A percentile compares a stretch with the other conserved stretches of the same genome.
These are phyloP conservation scores for Exephanes ischioxanthus DNA, from an alignment of 2,888 invertebrate genomes.

Conservation along the genomic window DNA sequence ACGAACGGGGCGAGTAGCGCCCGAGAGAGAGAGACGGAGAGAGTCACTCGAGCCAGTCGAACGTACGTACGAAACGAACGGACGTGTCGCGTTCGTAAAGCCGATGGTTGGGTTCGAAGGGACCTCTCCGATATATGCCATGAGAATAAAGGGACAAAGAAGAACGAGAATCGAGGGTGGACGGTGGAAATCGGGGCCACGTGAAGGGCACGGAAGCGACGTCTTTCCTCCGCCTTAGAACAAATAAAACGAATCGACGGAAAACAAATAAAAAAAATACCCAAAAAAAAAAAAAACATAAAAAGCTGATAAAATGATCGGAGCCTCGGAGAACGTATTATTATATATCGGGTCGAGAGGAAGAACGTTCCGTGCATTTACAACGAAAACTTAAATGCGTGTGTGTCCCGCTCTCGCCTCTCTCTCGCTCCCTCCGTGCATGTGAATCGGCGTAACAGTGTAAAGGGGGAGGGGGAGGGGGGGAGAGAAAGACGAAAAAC, in stretches of 20 bases:
- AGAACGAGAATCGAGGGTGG: constrained; percentile 54
- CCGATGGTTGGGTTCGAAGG: constrained; percentile 52
- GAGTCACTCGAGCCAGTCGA: constrained; percentile 33
- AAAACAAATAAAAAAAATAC: neutral
- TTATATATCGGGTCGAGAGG: constrained; percentile 36
- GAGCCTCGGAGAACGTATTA: constrained; percentile 6
- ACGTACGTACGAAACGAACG: constrained; percentile 63
- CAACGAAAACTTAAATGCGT: constrained; percentile 20
- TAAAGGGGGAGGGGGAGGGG: neutral
- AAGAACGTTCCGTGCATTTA: constrained; percentile 43
- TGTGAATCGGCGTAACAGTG: constrained; percentile 19
- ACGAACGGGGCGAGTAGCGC: constrained; percentile 13
- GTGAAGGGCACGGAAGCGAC: constrained; percentile 19
- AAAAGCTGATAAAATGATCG: constrained; percentile 20
- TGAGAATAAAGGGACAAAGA: constrained; percentile 67
- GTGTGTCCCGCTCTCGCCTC: constrained; percentile 6
- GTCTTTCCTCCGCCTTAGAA: no score
- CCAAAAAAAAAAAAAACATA: constrained; percentile 5
- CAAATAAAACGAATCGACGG: neutral
- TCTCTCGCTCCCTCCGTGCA: neutral
- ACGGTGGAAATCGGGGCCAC: constrained; percentile 28
- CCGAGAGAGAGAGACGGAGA: constrained; percentile 56
- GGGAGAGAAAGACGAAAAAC: constrained; percentile 3
- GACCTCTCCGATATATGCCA: constrained; percentile 50
- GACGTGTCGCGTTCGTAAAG: constrained; percentile 53